Base-by-base conservation (phyloP, 2,113 vertebrate species). In the Corydoras maculifer region DNA sequence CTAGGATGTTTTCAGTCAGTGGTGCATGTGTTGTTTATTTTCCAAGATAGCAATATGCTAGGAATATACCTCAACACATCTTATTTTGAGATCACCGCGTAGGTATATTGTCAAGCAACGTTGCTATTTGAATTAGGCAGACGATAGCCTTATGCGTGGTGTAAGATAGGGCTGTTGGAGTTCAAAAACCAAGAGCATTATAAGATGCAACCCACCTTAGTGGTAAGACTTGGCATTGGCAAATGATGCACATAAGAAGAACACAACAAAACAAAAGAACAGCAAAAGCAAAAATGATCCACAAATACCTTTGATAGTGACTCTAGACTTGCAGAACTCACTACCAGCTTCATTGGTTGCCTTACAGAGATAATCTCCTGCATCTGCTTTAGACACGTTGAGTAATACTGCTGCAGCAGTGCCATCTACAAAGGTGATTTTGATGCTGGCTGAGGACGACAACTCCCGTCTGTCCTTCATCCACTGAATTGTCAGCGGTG, bases 341-440 rank as follows among this genome's bases (percentile, higher is more conserved):
- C 88, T 95, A 82, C 96, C 97, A 68, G 87, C 90, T 3, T 87
- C 79, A 32, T 98, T 99, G 69, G 90, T 92, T 73, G 95, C 97
- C 88, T 98, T 99, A 83, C 97, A 99, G 30, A 95, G 78, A 54
- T 96, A 99, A 75, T 99, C 97, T 3, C 94, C 97, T 0, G 90
- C 86, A 65, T 96, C 92, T 0, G 88, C 87, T 79, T 89, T 93
- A 18, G 87, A 86, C 29, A 87, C 84, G 3, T 83, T 66, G 78
- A 80, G 86, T 72, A 98, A 85, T 80, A 97, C 93, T 78, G 98
- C 81, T 54, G 91, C 82, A 59, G 94, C 94, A 2, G 87, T 92
- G 72, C 94, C 93, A 0, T 92, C 89, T 15, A 85, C 87, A 85
- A 97, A 98, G 73, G 88, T 94, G 76, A 95, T 91, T 75, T 62